Evolutionary conservation across 2,888 invertebrate species (phyloP).

Genomic region (Tetragnatha montana): DNA sequence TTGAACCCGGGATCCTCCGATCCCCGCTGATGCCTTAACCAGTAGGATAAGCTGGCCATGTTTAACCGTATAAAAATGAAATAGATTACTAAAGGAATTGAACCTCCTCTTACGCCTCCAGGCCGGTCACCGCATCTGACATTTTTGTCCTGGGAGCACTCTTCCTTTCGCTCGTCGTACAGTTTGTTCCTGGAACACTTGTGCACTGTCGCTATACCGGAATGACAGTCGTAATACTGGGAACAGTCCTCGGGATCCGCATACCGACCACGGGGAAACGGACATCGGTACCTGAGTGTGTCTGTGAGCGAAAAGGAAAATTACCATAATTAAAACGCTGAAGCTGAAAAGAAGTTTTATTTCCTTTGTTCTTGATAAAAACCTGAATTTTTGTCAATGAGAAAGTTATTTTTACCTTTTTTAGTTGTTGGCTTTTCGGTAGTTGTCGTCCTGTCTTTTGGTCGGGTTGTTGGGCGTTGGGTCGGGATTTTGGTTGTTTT

Average conservation of each 20-base stretch:
- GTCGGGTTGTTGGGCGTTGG: background rate
- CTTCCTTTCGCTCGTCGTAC: constrained; percentile 48
- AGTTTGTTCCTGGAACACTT: constrained; percentile 22
- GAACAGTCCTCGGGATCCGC: constrained; percentile 51
- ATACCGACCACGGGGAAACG: constrained; percentile 39
- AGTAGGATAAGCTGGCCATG: no score
- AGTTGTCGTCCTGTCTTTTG: background rate
- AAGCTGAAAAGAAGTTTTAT: background rate
- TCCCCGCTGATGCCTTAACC: no score
- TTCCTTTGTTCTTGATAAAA: background rate
- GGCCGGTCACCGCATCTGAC: constrained; percentile 53
- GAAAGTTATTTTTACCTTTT: constrained; percentile 10
- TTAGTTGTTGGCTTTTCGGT: constrained; percentile 15
- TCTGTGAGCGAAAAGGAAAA: background rate
- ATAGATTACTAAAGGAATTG: background rate
- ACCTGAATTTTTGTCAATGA: background rate
- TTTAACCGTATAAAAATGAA: no score
- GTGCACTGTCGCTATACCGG: constrained; percentile 1
- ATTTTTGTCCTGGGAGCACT: constrained; percentile 12
- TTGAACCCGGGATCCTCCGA: no score
- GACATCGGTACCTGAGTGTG: constrained; percentile 1
- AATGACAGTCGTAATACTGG: constrained; percentile 31
- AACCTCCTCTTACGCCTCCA: constrained; percentile 32
- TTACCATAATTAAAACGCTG: no score
- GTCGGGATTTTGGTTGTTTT: constrained; percentile 42